These are phyloP conservation scores for Trididemnum miniatum DNA, from an alignment of 23 tunicate genomes.

Conservation along the genomic window DNA sequence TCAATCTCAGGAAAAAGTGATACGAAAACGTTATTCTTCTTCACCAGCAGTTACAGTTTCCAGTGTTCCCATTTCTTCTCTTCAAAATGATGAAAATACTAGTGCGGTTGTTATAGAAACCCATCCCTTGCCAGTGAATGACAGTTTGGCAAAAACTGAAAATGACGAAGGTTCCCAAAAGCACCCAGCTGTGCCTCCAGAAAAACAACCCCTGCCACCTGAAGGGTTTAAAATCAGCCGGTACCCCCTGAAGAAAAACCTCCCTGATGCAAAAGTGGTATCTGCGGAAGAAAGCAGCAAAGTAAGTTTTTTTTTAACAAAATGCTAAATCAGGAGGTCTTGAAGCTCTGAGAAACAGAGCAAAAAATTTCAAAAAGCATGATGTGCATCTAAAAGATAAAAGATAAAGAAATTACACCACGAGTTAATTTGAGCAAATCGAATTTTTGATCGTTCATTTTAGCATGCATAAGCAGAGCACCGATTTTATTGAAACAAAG, in stretches of 20 bases:
- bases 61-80: slow-evolving; percentile 9
- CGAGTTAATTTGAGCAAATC: no score
- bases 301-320: no score
- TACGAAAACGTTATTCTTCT: slow-evolving; percentile 34
- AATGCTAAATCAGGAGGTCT: no score
- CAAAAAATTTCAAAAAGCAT: no score
- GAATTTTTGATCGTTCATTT: no score
- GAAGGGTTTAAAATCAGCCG: slow-evolving; percentile 84
- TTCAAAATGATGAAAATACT: slow-evolving; percentile 16
- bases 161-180: not conserved
- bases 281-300: not conserved
- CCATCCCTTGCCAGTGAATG: not conserved
- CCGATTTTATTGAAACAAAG: no score
- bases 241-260: slow-evolving; percentile 27
- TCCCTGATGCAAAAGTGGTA: not conserved
- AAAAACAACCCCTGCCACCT: slow-evolving; percentile 78
- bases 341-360: no score
- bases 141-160: not conserved
- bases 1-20: slow-evolving; percentile 28
- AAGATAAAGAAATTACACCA: no score
- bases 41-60: slow-evolving; percentile 27
- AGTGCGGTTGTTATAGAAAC: slow-evolving; percentile 1
- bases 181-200: not conserved
- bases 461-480: no score
- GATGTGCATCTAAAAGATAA: no score